These are phyloP conservation scores for Sesia bembeciformis DNA, from an alignment of 2,888 invertebrate species.

Conservation along the genomic window DNA sequence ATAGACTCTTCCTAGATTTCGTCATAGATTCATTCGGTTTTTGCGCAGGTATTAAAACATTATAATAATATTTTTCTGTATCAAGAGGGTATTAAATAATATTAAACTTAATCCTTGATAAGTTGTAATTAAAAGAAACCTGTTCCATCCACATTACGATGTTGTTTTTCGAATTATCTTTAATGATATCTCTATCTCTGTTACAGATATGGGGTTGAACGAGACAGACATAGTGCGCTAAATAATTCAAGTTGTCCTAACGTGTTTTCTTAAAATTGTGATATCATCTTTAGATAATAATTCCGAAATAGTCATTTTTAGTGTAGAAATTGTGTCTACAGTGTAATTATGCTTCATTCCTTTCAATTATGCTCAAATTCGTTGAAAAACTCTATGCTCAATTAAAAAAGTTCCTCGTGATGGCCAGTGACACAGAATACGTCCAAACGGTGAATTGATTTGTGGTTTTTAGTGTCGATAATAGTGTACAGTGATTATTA, in stretches of 20 bases:
- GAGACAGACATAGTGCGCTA: slow-evolving; percentile 14
- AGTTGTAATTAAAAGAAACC: slow-evolving; percentile 10
- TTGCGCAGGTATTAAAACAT: background rate
- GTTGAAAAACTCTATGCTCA: slow-evolving; percentile 14
- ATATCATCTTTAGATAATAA: background rate
- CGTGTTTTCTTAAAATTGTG: background rate
- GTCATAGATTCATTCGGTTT: no score
- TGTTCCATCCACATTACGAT: slow-evolving; percentile 24
- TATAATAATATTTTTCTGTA: background rate
- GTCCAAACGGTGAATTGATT: slow-evolving; percentile 28
- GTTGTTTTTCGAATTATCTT: slow-evolving; percentile 35
- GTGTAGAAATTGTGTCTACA: background rate
- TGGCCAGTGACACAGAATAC: slow-evolving; percentile 41
- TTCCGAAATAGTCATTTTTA: background rate
- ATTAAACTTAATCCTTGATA: background rate
- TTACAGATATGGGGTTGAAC: slow-evolving; percentile 32
- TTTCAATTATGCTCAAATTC: slow-evolving; percentile 21
- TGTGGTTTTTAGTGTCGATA: slow-evolving; percentile 5
- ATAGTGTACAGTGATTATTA: slow-evolving; percentile 10
- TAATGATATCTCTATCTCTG: slow-evolving; percentile 36
- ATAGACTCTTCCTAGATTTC: no score
- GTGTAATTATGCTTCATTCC: slow-evolving; percentile 3
- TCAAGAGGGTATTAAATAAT: background rate
- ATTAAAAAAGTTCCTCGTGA: slow-evolving; percentile 36
- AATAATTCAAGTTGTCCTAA: background rate